Evolutionary conservation across 2,888 invertebrate genomes (phyloP).

Genomic region (Tanytarsus gracilentus): DNA sequence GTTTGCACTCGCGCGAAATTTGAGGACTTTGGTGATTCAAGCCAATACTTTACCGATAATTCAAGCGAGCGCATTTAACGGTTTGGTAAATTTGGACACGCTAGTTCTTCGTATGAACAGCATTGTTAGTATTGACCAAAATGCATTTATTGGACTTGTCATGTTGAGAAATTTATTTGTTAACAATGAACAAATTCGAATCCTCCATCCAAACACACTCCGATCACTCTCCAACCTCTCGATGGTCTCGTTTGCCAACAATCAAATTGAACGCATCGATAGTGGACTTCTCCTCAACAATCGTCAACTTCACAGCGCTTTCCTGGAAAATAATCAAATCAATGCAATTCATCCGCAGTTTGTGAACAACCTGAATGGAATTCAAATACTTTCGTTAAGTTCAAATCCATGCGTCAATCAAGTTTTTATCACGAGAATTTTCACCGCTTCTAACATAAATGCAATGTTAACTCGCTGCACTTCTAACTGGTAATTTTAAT

Average conservation of each 20-base stretch:
- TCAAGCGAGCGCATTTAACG: not conserved
- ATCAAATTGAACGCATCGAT: not conserved
- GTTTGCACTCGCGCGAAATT: not conserved
- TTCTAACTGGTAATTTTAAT: not conserved
- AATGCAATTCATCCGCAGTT: not conserved
- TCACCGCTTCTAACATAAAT: not conserved
- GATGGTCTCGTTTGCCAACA: not conserved
- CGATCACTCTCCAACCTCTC: not conserved
- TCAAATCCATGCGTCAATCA: not conserved
- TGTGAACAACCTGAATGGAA: not conserved
- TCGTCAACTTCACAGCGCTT: not conserved
- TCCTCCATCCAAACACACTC: not conserved
- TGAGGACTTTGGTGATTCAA: not conserved
- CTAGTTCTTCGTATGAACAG: not conserved
- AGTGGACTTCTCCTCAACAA: not conserved
- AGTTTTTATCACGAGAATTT: not conserved
- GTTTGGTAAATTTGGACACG: not conserved
- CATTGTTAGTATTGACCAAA: not conserved
- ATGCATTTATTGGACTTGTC: not conserved
- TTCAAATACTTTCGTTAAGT: slow-evolving; percentile 1
- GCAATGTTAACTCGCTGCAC: not conserved
- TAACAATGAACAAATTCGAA: not conserved
- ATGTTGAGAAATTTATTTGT: not conserved
- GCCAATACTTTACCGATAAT: not conserved
- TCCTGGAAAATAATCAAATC: not conserved